Evolutionary conservation across 2,797 vertebrate species (phyloP).

Genomic region (Catamblyrhynchus diadema): DNA sequence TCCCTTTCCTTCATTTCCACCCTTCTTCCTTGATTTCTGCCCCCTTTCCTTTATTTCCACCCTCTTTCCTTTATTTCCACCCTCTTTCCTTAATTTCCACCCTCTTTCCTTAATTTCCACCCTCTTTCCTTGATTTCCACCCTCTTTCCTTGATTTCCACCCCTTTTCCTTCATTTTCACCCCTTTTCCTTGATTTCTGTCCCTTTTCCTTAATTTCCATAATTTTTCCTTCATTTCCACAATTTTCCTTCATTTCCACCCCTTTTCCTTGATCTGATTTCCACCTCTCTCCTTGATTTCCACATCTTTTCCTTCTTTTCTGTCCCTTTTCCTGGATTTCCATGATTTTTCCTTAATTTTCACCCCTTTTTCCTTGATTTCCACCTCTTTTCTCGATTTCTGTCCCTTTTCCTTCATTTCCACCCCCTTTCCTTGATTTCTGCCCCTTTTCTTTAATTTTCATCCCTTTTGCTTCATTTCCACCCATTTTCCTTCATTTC

Average conservation of each 20-base stretch:
- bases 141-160: not conserved
- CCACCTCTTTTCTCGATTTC: fast-evolving
- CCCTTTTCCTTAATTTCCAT: not conserved
- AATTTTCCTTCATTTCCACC: too few species aligned
- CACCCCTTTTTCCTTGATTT: fast-evolving
- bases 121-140: fast-evolving
- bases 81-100: too few species aligned
- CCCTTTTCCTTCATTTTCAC: fast-evolving
- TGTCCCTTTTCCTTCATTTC: not conserved
- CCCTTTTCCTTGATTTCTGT: not conserved
- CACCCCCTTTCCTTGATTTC: too few species aligned
- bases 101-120: fast-evolving
- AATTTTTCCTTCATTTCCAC: too few species aligned
- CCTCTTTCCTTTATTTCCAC: fast-evolving
- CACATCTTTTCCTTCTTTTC: too few species aligned
- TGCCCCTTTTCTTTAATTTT: too few species aligned
- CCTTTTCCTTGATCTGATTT: too few species aligned
- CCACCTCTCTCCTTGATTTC: too few species aligned
- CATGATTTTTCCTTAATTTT: not conserved
- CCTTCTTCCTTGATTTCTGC: too few species aligned
- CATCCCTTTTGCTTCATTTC: fast-evolving
- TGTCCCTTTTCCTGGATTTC: too few species aligned
- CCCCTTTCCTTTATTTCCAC: fast-evolving
- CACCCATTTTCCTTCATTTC: fast-evolving
- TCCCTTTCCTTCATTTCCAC: too few species aligned